Percentiles rank a stretch among this genome's conserved stretches.
phyloP scores from a whole-genome alignment of 2,888 invertebrate genomes.

The Tridacna crocea region DNA sequence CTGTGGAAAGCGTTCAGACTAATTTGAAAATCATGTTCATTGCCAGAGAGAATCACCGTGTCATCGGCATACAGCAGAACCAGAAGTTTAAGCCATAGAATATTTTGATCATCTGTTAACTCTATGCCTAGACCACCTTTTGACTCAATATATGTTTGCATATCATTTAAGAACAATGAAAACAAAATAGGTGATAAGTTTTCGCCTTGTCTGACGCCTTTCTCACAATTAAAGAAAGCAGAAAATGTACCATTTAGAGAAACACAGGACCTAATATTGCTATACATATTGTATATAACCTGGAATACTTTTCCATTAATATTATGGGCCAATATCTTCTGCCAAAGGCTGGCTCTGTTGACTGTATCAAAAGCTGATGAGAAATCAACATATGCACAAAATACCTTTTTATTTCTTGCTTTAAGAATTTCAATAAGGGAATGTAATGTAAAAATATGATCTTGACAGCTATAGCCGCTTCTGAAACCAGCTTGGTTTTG shows the following conservation, averaged over 20 bases:
- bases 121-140: too few relatives aligned
- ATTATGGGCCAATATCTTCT: slow-evolving; percentile 18
- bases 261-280: slow-evolving; percentile 37
- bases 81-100: too few relatives aligned
- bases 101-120: too few relatives aligned
- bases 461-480: slow-evolving; percentile 29
- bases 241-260: background rate
- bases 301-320: slow-evolving; percentile 32
- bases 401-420: slow-evolving; percentile 26
- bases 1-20: background rate
- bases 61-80: background rate
- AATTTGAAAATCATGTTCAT: background rate
- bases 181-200: too few relatives aligned
- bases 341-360: slow-evolving; percentile 17
- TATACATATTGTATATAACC: slow-evolving; percentile 33
- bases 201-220: background rate
- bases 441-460: slow-evolving; percentile 39
- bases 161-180: too few relatives aligned
- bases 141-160: too few relatives aligned
- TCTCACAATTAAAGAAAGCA: background rate
- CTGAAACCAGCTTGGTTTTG: slow-evolving; percentile 42
- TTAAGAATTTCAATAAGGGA: slow-evolving; percentile 13
- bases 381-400: slow-evolving; percentile 35
- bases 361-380: slow-evolving; percentile 35
- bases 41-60: background rate